phyloP scores from a whole-genome alignment of 2,113 vertebrate species.

The Microcebus jonahi region DNA sequence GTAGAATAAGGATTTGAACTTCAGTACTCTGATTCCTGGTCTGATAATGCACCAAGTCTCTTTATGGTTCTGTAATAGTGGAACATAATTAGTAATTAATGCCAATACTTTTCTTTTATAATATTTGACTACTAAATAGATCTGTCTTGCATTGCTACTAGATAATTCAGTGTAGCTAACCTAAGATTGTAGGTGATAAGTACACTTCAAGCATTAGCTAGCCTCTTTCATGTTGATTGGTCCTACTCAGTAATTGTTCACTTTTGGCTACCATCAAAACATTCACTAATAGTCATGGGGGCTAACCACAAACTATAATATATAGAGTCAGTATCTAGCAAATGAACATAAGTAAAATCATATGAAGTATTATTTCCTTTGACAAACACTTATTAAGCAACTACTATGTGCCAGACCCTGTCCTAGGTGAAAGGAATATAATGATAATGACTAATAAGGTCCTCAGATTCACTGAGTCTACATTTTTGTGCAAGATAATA shows the following conservation, averaged over 20 bases:
- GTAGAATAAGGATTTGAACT: slow-evolving; percentile 27
- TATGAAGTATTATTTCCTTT: neutral
- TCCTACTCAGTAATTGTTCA: neutral
- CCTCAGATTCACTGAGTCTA: neutral
- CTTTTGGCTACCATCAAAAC: neutral
- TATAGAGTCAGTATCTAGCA: neutral
- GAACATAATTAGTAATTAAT: neutral
- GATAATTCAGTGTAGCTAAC: neutral
- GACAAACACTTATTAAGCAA: neutral
- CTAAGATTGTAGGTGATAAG: neutral
- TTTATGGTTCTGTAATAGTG: neutral
- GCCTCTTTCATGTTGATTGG: neutral
- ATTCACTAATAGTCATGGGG: neutral
- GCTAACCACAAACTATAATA: neutral
- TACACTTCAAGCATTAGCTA: neutral
- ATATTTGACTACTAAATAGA: neutral
- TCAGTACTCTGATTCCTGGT: neutral
- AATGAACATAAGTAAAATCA: slow-evolving; percentile 6
- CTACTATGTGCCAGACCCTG: neutral
- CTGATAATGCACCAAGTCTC: neutral
- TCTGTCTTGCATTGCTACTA: neutral
- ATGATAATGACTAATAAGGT: neutral
- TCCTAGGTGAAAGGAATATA: neutral
- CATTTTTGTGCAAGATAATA: neutral
- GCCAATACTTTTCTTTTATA: neutral